Base-by-base conservation (phyloP, 1,140 invertebrate species). In the Drosophila saltans region DNA sequence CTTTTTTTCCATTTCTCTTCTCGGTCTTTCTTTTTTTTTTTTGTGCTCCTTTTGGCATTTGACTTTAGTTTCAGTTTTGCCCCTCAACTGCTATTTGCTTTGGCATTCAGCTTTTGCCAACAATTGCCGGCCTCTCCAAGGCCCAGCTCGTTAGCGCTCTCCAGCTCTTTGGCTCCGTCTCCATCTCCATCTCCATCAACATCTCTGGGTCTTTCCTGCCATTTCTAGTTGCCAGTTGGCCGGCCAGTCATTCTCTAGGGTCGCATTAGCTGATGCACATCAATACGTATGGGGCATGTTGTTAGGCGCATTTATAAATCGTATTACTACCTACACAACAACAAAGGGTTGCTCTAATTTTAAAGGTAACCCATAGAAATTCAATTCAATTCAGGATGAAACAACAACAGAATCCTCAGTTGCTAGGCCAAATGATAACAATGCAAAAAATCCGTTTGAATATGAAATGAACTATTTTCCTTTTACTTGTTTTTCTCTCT, bases 281-380 rank as follows among this genome's bases (percentile, higher is more conserved):
- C 83, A 83, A 89, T 88, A 77, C 75, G 48, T 74, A 40, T 72
- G 60, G 59, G 66, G 59, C 67, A 58, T 64, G 72, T 83, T 89
- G 84, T 88, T 78, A 80, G 84, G 84, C 84, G 81, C 80, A 89
- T 89, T 83, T 89, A 89, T 89, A 89, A 90, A 84, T 89, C 74
- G 70, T 84, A 89, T 81, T 79, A 85, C 81, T 78, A 52, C 39
- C 39, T 24, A 26, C 21, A 52, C 24, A 84, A 63, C 24, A 84
- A 63, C 61, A 60, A 64, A 40, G 48, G 65, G 80, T 55, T 84
- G 84, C 58, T 72, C 74, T 69, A 78, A 88, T 88, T 88, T 88
- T 74, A 78, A 75, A 73, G 56, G 66, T 84, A 80, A 89, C 89
- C 80, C 83, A 70, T 70, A 58, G 67, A 36, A 62, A 26, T 48